phyloP scores from a whole-genome alignment of 2,113 vertebrate genomes.

The Carassius gibelio region DNA sequence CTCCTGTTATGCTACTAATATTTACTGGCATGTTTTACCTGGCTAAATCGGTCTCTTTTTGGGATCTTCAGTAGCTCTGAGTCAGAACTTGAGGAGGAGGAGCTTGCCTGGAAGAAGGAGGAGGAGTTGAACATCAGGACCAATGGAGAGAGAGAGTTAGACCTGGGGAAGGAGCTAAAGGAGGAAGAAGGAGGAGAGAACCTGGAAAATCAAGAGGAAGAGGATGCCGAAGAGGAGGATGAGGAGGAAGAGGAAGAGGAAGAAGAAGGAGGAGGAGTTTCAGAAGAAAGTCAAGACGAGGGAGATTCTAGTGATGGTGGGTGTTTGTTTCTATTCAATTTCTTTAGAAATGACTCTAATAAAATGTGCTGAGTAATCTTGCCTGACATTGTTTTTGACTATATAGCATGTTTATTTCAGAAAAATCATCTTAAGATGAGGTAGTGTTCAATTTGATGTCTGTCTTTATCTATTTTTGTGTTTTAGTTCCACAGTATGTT shows the following conservation, averaged over 20 bases:
- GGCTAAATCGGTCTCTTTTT: background rate
- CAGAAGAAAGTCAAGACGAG: conserved; percentile 62
- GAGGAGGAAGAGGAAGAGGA: conserved; percentile 41
- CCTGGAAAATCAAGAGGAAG: conserved; percentile 52
- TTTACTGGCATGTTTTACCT: background rate
- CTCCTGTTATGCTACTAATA: background rate
- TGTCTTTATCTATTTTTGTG: background rate
- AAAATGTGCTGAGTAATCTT: background rate
- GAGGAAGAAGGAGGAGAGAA: conserved; percentile 64
- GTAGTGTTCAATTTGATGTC: background rate
- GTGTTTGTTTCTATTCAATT: background rate
- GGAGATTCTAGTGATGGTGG: conserved; percentile 84
- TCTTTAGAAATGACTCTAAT: background rate
- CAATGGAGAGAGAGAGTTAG: conserved; percentile 71
- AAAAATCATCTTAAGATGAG: conserved; percentile 6
- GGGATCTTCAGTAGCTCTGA: conserved; percentile 82
- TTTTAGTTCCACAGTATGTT: background rate
- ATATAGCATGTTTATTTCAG: background rate
- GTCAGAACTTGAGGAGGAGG: conserved; percentile 84
- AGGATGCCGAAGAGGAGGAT: conserved; percentile 46
- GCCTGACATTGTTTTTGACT: background rate
- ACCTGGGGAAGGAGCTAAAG: conserved; percentile 59
- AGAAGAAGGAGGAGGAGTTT: conserved; percentile 43
- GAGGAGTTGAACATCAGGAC: conserved; percentile 76
- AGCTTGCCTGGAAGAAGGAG: conserved; percentile 78